Evolutionary conservation across 2,797 vertebrate species (phyloP).

Genomic region (Sebastes cheni): DNA sequence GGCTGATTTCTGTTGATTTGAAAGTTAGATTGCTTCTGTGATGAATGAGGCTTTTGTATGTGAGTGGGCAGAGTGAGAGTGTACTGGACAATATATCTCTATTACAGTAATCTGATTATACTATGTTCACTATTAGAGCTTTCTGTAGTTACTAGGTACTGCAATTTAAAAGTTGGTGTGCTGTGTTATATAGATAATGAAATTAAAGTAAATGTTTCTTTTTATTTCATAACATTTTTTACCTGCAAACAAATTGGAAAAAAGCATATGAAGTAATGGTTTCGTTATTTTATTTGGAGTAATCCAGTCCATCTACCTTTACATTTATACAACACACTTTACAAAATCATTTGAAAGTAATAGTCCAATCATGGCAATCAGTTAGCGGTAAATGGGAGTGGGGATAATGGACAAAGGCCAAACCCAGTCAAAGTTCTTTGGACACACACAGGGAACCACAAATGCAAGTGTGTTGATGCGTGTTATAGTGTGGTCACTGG

Average conservation of each 20-base stretch:
- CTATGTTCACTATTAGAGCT: background rate
- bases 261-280: background rate
- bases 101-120: slow-evolving; percentile 21
- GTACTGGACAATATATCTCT: slow-evolving; percentile 27
- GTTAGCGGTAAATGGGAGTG: slow-evolving; percentile 81
- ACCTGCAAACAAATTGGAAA: background rate
- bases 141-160: background rate
- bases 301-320: background rate
- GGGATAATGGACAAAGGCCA: slow-evolving; percentile 91
- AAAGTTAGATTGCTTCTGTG: slow-evolving; percentile 77
- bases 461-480: slow-evolving; percentile 84
- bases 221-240: background rate
- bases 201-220: background rate
- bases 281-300: background rate
- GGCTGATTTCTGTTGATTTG: slow-evolving; percentile 77
- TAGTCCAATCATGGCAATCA: slow-evolving; percentile 32
- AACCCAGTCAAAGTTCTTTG: slow-evolving; percentile 87
- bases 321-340: background rate
- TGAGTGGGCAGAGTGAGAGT: slow-evolving; percentile 9
- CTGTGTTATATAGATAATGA: background rate
- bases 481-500: slow-evolving; percentile 77
- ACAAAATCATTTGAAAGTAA: slow-evolving; percentile 38
- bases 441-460: slow-evolving; percentile 91
- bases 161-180: background rate
- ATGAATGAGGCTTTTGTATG: slow-evolving; percentile 51